Evolutionary conservation across 2,797 vertebrate species (phyloP).

Genomic region (Labroides dimidiatus): DNA sequence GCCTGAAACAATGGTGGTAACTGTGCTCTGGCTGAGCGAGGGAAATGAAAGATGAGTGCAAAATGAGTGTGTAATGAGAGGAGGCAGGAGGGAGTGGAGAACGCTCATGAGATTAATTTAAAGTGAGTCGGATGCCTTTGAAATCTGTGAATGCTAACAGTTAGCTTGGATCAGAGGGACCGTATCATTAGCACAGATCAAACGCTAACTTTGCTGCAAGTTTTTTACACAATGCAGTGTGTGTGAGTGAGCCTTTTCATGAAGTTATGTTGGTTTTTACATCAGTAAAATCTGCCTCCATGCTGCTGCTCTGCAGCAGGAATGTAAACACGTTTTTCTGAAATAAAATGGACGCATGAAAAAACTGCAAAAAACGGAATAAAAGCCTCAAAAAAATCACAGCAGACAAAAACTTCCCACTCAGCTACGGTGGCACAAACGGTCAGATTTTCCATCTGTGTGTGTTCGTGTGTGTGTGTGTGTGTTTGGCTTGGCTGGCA

Average conservation of each 20-base stretch:
- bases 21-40: not conserved
- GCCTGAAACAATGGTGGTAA: constrained; percentile 11
- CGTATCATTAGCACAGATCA: constrained; percentile 21
- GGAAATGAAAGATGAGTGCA: constrained; percentile 39
- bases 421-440: constrained; percentile 56
- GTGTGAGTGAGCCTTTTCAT: no score
- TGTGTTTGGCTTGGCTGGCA: constrained; percentile 76
- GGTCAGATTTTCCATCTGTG: constrained; percentile 73
- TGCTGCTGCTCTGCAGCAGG: no score
- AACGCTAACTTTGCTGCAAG: not conserved
- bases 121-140: constrained; percentile 25
- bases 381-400: not conserved
- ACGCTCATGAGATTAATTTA: constrained; percentile 24
- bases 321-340: no score
- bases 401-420: constrained; percentile 24
- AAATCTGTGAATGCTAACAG: constrained; percentile 10
- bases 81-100: constrained; percentile 18
- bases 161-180: constrained; percentile 4
- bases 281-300: no score
- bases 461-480: constrained; percentile 68
- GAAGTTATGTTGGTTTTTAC: no score
- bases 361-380: not conserved
- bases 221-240: not conserved
- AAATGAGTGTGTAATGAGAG: constrained; percentile 46
- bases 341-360: no score